These are phyloP conservation scores for Acropternis orthonyx DNA, from an alignment of 2,797 vertebrate species.

Conservation along the genomic window DNA sequence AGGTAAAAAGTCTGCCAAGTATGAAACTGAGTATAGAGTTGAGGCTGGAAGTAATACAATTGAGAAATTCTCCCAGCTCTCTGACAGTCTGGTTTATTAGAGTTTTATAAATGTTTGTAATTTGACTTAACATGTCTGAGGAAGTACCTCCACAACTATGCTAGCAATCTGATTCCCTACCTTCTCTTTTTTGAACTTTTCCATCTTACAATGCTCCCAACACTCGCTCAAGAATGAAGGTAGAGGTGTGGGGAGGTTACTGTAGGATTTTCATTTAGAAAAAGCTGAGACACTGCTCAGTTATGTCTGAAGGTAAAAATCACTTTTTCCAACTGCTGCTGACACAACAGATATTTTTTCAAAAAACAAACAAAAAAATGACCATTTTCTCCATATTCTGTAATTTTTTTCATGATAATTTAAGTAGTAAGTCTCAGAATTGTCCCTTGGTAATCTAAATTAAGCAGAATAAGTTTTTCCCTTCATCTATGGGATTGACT, in stretches of 20 bases:
- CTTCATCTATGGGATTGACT: conserved; percentile 22
- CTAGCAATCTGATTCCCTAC: not conserved
- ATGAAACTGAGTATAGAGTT: not conserved
- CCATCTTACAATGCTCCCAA: not conserved
- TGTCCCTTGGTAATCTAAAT: conserved; percentile 39
- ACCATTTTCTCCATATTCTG: not conserved
- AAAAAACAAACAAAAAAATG: not conserved
- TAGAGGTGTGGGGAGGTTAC: not conserved
- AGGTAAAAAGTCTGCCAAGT: not conserved
- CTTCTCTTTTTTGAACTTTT: not conserved
- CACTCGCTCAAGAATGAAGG: not conserved
- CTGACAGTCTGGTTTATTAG: not conserved
- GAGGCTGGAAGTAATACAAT: not conserved
- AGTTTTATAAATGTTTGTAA: not conserved
- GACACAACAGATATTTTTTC: not conserved
- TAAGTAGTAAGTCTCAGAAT: not conserved
- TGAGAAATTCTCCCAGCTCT: not conserved
- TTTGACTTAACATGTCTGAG: not conserved
- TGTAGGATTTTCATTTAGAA: not conserved
- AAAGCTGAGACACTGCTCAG: not conserved
- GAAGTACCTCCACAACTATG: not conserved
- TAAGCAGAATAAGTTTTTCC: conserved; percentile 14
- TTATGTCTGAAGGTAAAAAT: not conserved
- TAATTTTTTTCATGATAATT: not conserved
- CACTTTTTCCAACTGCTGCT: not conserved